A percentile compares a stretch with the other conserved stretches of the same genome.
phyloP scores from a whole-genome alignment of 2,113 vertebrate genomes.

The Gambusia affinis region DNA sequence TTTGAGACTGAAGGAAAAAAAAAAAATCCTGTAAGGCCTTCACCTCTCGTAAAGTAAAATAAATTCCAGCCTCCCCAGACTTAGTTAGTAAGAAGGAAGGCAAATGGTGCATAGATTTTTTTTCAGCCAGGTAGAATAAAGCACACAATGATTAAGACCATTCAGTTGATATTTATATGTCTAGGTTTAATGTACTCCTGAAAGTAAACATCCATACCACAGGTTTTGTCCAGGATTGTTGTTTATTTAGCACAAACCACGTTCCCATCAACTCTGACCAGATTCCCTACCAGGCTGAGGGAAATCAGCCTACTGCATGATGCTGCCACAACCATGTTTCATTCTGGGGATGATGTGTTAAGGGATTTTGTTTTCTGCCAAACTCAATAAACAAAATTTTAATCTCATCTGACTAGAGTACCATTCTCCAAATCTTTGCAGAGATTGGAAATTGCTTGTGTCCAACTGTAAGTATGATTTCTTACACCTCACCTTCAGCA shows the following conservation, averaged over 20 bases:
- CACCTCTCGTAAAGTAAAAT: constrained; percentile 41
- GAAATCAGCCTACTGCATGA: neutral
- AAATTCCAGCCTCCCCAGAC: constrained; percentile 36
- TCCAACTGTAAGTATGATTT: neutral
- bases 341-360: neutral
- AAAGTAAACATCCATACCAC: neutral
- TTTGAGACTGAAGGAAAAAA: constrained; percentile 34
- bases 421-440: neutral
- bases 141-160: neutral
- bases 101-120: neutral
- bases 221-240: neutral
- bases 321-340: neutral
- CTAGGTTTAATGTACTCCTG: neutral
- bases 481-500: neutral
- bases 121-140: neutral
- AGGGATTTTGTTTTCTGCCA: neutral
- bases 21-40: constrained; percentile 36
- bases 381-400: neutral
- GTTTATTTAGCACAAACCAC: neutral
- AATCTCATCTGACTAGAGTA: neutral
- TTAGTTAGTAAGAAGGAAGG: neutral
- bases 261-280: neutral
- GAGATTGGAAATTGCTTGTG: neutral
- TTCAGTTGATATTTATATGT: neutral
- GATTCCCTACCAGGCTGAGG: neutral